Percentiles rank a stretch among this genome's conserved stretches.
Conservation (phyloP, 2,113 vertebrate species). For the Calyptomena viridis region DNA sequence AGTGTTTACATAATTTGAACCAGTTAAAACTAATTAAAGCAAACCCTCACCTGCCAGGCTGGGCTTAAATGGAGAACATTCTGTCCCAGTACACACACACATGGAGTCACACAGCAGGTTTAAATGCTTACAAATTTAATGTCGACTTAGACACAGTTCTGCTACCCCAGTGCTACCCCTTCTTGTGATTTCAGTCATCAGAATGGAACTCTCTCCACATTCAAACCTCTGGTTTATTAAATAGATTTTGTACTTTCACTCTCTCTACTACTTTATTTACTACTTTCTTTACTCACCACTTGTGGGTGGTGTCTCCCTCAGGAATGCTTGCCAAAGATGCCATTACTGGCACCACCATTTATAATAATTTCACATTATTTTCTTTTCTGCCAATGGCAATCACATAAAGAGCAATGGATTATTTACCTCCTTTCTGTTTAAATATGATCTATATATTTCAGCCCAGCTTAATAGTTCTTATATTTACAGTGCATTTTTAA, state of each 20-base stretch:
- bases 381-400: slow-evolving; percentile 22
- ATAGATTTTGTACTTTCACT: not conserved
- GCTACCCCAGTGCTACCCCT: not conserved
- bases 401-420: slow-evolving; percentile 1
- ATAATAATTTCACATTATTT: slow-evolving; percentile 15
- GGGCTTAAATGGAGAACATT: not conserved
- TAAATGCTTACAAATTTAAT: not conserved
- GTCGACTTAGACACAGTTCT: not conserved
- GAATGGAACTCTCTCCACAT: not conserved
- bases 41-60: not conserved
- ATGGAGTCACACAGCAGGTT: not conserved
- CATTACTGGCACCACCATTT: not conserved
- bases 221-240: not conserved
- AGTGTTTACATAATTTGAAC: slow-evolving; percentile 4
- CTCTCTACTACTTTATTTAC: not conserved
- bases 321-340: not conserved
- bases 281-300: not conserved
- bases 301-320: not conserved
- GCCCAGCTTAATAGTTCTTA: not conserved
- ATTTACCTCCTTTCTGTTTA: slow-evolving; percentile 37
- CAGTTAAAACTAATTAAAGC: slow-evolving; percentile 19
- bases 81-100: not conserved
- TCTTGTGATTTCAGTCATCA: not conserved
- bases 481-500: not conserved
- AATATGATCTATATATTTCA: slow-evolving; percentile 13